A percentile compares a stretch with the other conserved stretches of the same genome.
These are phyloP conservation scores for Emydura subglobosa DNA, from an alignment of 2,113 vertebrate genomes.

Conservation along the genomic window DNA sequence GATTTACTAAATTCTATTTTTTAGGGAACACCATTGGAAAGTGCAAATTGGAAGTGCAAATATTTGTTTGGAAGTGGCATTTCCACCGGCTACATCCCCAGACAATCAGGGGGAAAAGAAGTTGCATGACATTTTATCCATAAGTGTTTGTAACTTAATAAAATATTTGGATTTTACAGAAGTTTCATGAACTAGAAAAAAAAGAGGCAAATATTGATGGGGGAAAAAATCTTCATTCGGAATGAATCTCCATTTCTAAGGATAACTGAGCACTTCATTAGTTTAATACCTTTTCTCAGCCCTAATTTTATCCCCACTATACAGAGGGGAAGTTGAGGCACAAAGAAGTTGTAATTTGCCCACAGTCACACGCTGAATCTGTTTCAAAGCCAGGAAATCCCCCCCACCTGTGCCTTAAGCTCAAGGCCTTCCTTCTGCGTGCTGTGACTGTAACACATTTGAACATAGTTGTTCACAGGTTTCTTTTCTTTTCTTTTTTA, in stretches of 20 bases:
- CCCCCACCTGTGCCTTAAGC: not conserved
- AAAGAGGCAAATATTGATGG: not conserved
- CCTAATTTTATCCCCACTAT: not conserved
- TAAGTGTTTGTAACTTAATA: not conserved
- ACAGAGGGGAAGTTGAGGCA: not conserved
- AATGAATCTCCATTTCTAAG: not conserved
- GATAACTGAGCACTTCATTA: not conserved
- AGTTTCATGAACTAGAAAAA: not conserved
- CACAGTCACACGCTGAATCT: not conserved
- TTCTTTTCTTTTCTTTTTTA: slow-evolving; percentile 43
- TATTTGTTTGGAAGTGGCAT: not conserved
- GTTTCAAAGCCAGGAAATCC: not conserved
- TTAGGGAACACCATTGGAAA: not conserved
- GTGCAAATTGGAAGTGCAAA: not conserved
- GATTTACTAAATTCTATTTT: not conserved
- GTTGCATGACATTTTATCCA: not conserved
- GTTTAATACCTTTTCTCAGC: accelerated
- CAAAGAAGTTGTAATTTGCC: not conserved
- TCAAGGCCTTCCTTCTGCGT: not conserved
- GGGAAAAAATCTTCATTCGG: not conserved
- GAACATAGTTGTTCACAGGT: slow-evolving; percentile 29
- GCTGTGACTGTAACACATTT: not conserved
- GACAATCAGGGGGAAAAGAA: not conserved
- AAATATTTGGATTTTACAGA: not conserved
- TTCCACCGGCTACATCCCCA: not conserved